These are phyloP conservation scores for Heteromormyrus szaboi DNA, from an alignment of 2,797 vertebrate genomes.

Conservation along the genomic window DNA sequence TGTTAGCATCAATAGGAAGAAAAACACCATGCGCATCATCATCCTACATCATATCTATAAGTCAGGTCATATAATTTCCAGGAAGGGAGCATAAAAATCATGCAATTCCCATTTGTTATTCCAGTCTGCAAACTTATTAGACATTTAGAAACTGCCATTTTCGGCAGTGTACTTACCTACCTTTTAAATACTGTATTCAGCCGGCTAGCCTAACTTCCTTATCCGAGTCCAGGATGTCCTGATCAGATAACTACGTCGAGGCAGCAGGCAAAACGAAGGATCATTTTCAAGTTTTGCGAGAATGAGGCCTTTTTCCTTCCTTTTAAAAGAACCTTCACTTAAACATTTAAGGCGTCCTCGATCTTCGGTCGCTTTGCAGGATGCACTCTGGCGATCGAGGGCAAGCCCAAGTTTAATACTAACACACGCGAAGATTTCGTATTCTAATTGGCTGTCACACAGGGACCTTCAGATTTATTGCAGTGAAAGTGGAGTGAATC, in stretches of 20 bases:
- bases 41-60: neutral
- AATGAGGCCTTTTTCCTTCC: neutral
- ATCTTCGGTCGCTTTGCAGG: neutral
- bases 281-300: neutral
- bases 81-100: too few species aligned
- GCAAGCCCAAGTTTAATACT: neutral
- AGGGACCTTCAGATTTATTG: neutral
- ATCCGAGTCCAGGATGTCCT: neutral
- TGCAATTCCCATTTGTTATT: neutral
- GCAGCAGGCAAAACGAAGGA: neutral
- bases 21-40: neutral
- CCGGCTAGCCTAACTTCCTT: neutral
- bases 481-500: neutral
- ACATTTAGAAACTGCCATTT: neutral
- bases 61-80: neutral
- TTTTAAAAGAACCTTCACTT: neutral
- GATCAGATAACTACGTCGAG: neutral
- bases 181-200: neutral
- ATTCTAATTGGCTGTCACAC: neutral
- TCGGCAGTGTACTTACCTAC: slow-evolving; percentile 5
- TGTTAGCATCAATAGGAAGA: neutral
- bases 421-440: neutral
- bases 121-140: neutral
- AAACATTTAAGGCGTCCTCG: neutral
- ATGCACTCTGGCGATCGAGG: neutral